A percentile compares a stretch with the other conserved stretches of the same genome.
These are phyloP conservation scores for Fregata magnificens DNA, from an alignment of 2,113 vertebrate genomes.

Conservation along the genomic window DNA sequence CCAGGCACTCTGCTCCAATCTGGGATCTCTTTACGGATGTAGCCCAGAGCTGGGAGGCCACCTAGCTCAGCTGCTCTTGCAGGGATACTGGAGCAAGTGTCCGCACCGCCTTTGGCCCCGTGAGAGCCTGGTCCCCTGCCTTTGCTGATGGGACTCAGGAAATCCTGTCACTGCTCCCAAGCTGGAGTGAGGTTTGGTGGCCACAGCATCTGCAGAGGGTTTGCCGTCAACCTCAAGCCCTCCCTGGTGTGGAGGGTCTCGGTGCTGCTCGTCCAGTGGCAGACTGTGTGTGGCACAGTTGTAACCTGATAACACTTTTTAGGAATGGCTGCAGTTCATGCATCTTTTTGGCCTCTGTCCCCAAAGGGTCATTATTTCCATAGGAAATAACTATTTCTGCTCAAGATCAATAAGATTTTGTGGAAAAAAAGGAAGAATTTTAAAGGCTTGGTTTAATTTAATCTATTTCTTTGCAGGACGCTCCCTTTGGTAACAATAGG, in stretches of 20 bases:
- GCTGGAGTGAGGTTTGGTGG: neutral
- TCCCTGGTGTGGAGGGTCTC: fast-evolving
- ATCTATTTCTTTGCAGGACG: constrained; percentile 65
- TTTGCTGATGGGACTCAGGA: fast-evolving
- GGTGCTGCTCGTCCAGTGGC: neutral
- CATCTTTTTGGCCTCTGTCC: neutral
- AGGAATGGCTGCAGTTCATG: neutral
- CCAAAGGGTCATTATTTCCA: neutral
- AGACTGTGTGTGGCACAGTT: neutral
- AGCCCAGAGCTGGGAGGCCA: neutral
- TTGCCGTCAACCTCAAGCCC: neutral
- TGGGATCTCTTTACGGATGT: too few species aligned
- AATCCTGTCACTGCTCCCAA: neutral
- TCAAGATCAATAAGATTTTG: constrained; percentile 56
- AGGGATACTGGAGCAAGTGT: neutral
- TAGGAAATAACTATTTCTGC: constrained; percentile 38
- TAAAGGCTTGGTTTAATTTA: constrained; percentile 50
- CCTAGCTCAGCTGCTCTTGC: fast-evolving
- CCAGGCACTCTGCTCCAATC: neutral
- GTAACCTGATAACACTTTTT: neutral
- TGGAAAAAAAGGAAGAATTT: neutral
- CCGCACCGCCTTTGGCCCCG: neutral
- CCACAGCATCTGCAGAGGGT: neutral
- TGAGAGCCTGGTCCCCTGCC: neutral
- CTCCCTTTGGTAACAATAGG: constrained; percentile 67